Percentiles rank a stretch among this genome's conserved stretches.
phyloP scores from a whole-genome alignment of 1,140 invertebrate genomes.

The Caenorhabditis brenneri region DNA sequence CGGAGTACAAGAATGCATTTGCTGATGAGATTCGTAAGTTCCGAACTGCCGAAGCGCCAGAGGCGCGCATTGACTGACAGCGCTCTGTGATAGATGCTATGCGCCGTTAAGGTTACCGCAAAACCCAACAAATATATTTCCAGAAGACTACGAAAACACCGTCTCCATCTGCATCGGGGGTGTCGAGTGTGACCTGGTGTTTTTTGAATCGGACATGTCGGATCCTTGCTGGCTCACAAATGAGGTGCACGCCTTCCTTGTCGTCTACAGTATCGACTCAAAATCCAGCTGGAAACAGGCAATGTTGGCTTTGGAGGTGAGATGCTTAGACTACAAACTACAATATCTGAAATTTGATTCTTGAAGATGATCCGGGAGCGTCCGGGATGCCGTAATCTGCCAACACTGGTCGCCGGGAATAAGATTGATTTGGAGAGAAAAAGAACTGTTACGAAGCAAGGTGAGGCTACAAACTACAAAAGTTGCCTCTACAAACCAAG shows the following conservation, averaged over 20 bases:
- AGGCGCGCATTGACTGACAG: too few species aligned
- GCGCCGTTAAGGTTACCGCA: neutral
- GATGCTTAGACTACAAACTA: conserved; percentile 7
- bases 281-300: conserved; percentile 50
- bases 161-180: conserved; percentile 58
- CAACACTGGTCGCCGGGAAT: conserved; percentile 92
- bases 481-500: too few species aligned
- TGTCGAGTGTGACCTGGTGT: conserved; percentile 54
- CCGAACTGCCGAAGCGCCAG: too few species aligned
- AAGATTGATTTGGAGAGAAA: conserved; percentile 91
- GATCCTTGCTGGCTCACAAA: conserved; percentile 49
- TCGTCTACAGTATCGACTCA: conserved; percentile 68
- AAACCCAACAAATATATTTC: neutral
- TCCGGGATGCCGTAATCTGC: conserved; percentile 45
- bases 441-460: conserved; percentile 82
- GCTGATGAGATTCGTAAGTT: conserved; percentile 57
- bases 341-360: neutral
- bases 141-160: conserved; percentile 57
- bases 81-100: too few species aligned
- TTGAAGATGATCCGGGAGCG: conserved; percentile 42
- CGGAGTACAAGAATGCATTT: conserved; percentile 57
- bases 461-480: too few species aligned
- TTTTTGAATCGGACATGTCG: conserved; percentile 49
- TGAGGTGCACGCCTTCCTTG: conserved; percentile 66
- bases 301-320: conserved; percentile 32